Evolutionary conservation across 2,113 vertebrate genomes (phyloP).

Genomic region (Microcebus lehilahytsara): DNA sequence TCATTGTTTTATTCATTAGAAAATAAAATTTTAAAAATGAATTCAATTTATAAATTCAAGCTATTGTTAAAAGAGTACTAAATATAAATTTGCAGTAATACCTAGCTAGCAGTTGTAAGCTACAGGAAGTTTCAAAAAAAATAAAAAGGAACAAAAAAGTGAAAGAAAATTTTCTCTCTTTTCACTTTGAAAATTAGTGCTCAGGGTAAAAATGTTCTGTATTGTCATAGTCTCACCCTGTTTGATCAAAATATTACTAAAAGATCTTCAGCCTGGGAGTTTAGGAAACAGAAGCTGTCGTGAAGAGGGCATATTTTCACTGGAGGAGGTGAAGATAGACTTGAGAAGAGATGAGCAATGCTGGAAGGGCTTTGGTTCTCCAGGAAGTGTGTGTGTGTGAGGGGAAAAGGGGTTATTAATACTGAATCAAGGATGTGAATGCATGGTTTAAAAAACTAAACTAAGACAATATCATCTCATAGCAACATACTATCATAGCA

Average conservation of each 20-base stretch:
- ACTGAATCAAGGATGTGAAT: background rate
- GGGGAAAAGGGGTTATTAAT: too few relatives aligned
- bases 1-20: background rate
- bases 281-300: background rate
- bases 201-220: background rate
- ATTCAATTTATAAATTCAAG: conserved; percentile 32
- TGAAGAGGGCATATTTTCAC: background rate
- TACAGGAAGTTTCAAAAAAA: background rate
- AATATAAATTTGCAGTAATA: background rate
- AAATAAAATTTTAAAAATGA: background rate
- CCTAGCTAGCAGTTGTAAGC: background rate
- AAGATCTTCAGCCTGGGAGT: background rate
- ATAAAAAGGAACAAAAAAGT: background rate
- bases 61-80: background rate
- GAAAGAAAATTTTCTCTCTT: background rate
- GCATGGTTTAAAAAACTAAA: background rate
- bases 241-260: background rate
- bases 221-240: background rate
- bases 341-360: background rate
- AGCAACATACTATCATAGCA: background rate
- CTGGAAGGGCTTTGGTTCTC: background rate
- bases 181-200: background rate
- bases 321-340: background rate
- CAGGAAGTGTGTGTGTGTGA: background rate
- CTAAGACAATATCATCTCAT: background rate